Percentiles rank a stretch among this genome's conserved stretches.
phyloP scores from a whole-genome alignment of 2,797 vertebrate species.

The Thripadectes ignobilis region DNA sequence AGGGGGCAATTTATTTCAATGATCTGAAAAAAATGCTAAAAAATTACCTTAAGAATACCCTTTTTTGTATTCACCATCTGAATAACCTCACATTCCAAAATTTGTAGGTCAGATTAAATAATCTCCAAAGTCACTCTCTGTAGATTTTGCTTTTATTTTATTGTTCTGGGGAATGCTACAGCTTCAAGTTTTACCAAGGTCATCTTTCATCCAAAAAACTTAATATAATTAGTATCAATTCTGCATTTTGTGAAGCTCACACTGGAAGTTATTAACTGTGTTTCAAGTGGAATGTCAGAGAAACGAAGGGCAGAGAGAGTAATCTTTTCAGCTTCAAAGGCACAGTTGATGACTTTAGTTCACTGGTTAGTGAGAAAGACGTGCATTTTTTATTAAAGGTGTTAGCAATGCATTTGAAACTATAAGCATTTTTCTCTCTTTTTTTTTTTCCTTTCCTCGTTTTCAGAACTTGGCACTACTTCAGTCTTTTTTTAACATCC shows the following conservation, averaged over 20 bases:
- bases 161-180: constrained; percentile 40
- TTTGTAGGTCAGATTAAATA: constrained; percentile 56
- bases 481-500: constrained; percentile 4
- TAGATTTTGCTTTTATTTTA: constrained; percentile 54
- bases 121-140: constrained; percentile 46
- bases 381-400: constrained; percentile 67
- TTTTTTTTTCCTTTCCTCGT: neutral
- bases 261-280: constrained; percentile 68
- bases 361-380: constrained; percentile 54
- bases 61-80: neutral
- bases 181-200: constrained; percentile 63
- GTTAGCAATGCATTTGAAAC: constrained; percentile 52
- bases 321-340: constrained; percentile 75
- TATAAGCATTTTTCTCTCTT: constrained; percentile 19
- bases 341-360: constrained; percentile 66
- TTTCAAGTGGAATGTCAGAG: constrained; percentile 71
- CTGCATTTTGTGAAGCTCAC: constrained; percentile 64
- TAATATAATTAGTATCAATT: constrained; percentile 76
- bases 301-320: constrained; percentile 50
- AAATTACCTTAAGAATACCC: neutral
- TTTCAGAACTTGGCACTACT: neutral
- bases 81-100: neutral
- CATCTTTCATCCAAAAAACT: constrained; percentile 67
- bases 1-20: neutral
- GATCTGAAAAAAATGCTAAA: neutral